Percentiles rank a stretch among this genome's conserved stretches.
Evolutionary conservation across 2,888 invertebrate genomes (phyloP).

Genomic region (Prenolepis imparis): DNA sequence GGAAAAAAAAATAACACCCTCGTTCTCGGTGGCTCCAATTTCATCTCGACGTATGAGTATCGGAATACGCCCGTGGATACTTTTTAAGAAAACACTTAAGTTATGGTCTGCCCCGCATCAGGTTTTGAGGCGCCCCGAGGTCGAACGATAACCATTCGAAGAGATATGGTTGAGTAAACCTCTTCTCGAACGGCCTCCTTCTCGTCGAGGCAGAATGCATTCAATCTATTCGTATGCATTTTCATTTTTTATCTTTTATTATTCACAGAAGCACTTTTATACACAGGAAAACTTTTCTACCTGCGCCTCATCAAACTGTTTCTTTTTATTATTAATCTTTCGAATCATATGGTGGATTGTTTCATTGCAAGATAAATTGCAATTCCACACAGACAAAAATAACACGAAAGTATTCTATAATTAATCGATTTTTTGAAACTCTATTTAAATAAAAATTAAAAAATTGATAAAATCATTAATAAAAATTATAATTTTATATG

Average conservation of each 20-base stretch:
- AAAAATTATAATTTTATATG: neutral
- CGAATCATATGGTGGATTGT: neutral
- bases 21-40: conserved; percentile 69
- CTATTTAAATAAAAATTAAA: neutral
- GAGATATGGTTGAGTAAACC: conserved; percentile 61
- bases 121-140: conserved; percentile 55
- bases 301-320: neutral
- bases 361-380: neutral
- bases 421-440: neutral
- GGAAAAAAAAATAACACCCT: conserved; percentile 72
- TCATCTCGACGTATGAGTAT: conserved; percentile 63
- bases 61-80: conserved; percentile 58
- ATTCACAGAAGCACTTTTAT: neutral
- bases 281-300: conserved; percentile 2
- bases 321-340: conserved; percentile 9
- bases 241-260: conserved; percentile 21
- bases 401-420: neutral
- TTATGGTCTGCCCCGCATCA: conserved; percentile 44
- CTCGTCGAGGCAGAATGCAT: conserved; percentile 17
- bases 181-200: neutral
- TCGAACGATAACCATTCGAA: conserved; percentile 57
- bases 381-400: neutral
- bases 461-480: neutral
- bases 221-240: conserved; percentile 31
- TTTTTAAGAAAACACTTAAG: conserved; percentile 71